Base-by-base conservation (phyloP, 2,113 vertebrate genomes). In the Chloebia gouldiae region DNA sequence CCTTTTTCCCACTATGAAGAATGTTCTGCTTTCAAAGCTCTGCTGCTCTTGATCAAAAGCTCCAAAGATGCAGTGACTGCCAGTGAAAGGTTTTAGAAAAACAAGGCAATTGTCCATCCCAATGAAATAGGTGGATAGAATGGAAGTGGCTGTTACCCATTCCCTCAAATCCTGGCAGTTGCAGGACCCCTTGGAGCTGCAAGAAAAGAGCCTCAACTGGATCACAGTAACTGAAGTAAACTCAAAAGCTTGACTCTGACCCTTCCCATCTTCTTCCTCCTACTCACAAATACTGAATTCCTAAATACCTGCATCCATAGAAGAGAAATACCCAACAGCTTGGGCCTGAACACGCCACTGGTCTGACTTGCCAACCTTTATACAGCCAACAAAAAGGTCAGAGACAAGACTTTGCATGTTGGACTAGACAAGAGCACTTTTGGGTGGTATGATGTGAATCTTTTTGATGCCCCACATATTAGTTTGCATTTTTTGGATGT, bases 341-440 rank as follows among this genome's bases (percentile, higher is more conserved):
- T 31, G 23, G 18, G 11, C 24, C 53, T 51, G 10, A 20, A n/a
- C 3, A 9, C 40, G 60, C 14, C 59, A 17, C 39, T 16, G 33
- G 20, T 39, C 20, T 47, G 75, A 73, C 21, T 5, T 63, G 6
- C 17, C 51, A 66, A 9, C 18, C 7, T 81, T 72, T 14, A 64
- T 18, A 27, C 19, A 86, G 42, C 9, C 59, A 31, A 39, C 7
- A 35, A 6, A 14, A 18, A 23, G 0, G 0, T 17, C 16, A 35
- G 20, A 71, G 50, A 37, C n/a, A 16, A 44, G 77, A 15, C 25
- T 22, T 10, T 0, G 8, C 25, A 28, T 3, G 19, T 8, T 3
- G 1, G 24, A n/a, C 54, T 49, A 56, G 11, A 57, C 47, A 47
- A 15, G 16, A 1, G 0, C 17, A 10, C 27, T 24, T 66, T 9